phyloP scores from a whole-genome alignment of 2,113 vertebrate genomes.

The Alaudala cheleensis region DNA sequence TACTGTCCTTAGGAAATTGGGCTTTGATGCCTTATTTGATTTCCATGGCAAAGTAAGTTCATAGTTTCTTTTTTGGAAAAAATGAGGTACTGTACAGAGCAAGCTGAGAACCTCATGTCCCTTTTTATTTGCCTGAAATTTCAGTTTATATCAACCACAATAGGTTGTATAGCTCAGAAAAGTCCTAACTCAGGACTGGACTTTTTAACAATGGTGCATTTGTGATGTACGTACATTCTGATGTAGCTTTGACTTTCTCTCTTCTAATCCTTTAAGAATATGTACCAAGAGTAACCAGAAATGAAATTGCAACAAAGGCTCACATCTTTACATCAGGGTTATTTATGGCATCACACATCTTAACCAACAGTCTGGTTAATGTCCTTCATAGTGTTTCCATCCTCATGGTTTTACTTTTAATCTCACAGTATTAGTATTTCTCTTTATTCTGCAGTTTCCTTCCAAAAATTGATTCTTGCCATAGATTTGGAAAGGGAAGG shows the following conservation, averaged over 20 bases:
- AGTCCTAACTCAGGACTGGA: neutral
- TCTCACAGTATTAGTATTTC: neutral
- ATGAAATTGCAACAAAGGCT: neutral
- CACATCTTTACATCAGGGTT: neutral
- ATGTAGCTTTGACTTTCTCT: neutral
- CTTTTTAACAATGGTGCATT: neutral
- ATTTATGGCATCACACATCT: neutral
- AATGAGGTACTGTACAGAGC: neutral
- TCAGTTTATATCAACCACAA: neutral
- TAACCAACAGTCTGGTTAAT: neutral
- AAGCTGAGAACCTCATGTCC: neutral
- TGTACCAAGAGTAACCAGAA: neutral
- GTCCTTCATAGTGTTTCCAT: neutral
- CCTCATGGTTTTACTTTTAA: neutral
- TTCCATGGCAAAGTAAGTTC: conserved; percentile 46
- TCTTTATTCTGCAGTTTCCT: neutral
- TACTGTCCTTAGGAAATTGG: conserved; percentile 48
- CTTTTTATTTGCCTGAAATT: neutral
- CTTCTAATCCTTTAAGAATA: neutral
- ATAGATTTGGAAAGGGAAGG: neutral
- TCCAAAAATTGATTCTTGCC: neutral
- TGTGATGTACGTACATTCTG: no score
- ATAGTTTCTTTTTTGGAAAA: conserved; percentile 23
- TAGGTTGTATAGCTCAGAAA: neutral
- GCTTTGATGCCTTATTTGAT: conserved; percentile 56